Base-by-base conservation (phyloP, 2,113 vertebrate genomes). In the Scomber japonicus region DNA sequence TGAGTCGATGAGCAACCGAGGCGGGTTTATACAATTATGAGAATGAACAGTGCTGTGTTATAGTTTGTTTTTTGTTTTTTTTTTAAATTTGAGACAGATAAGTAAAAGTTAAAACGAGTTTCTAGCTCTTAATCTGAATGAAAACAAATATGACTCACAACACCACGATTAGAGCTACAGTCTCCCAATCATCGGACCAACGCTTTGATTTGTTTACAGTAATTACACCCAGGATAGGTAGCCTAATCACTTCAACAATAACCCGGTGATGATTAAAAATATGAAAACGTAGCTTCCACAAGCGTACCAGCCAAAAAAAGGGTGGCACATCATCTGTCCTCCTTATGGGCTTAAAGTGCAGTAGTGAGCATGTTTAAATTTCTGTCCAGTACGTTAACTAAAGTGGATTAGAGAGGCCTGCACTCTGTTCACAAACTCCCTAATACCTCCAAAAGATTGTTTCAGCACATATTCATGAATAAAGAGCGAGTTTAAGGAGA, bases 401-500 rank as follows among this genome's bases (percentile, higher is more conserved):
- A 82, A 81, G 73, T 82, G 84, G 75, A 89, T 89, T 88, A 87
- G 72, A 64, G 81, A 71, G 73, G 67, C 82, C 17, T 11, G 75
- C 54, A 0, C 80, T 79, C 66, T 66, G 84, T 65, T 81, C 74
- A 68, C 74, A 86, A 87, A 66, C 88, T 87, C 64, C 80, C 49
- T 89, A 80, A 85, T 74, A 64, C 78, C 80, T 48, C 71, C 50
- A 63, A 75, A 75, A 86, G 86, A 92, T 87, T 87, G 86, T 92
- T 90, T 89, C 80, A 85, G 89, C 89, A 80, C 73, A 81, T 78
- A 79, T 84, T 90, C 88, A 88, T 87, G 88, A 91, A 90, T 89
- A 91, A 92, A 90, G 89, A 88, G 84, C 9, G 56, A 55, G 49
- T 92, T 90, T 89, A 89, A 84, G 88, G 74, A 90, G 89, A 92